phyloP scores from a whole-genome alignment of 2,888 invertebrate species.

The Troglohyphantes excavatus region DNA sequence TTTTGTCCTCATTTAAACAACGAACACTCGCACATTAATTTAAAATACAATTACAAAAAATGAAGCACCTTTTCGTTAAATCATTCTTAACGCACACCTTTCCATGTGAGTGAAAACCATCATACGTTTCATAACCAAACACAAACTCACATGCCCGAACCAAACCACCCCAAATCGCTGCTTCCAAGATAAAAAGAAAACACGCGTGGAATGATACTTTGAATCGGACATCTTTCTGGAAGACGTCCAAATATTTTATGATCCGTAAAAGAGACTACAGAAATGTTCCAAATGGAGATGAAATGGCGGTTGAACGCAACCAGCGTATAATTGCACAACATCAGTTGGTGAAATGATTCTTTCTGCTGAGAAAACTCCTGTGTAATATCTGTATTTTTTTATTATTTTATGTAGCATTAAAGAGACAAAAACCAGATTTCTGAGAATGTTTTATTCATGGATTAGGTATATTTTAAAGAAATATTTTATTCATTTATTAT shows the following conservation, averaged over 20 bases:
- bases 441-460: background rate
- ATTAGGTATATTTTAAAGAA: too few relatives aligned
- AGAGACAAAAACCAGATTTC: background rate
- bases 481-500: too few relatives aligned
- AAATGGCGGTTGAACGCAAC: background rate
- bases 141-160: too few relatives aligned
- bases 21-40: too few relatives aligned
- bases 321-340: constrained; percentile 10
- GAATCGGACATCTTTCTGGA: constrained; percentile 1
- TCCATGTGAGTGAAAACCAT: too few relatives aligned
- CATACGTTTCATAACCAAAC: too few relatives aligned
- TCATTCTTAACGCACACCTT: too few relatives aligned
- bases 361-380: background rate
- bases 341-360: background rate
- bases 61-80: too few relatives aligned
- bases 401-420: background rate
- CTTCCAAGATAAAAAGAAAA: too few relatives aligned
- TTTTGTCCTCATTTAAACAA: too few relatives aligned
- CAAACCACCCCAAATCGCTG: too few relatives aligned
- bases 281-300: constrained; percentile 7
- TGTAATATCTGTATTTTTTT: background rate
- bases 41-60: too few relatives aligned
- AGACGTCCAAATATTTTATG: constrained; percentile 8
- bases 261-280: background rate
- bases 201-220: background rate